phyloP scores from a whole-genome alignment of 2,113 vertebrate genomes.

The Trinectes maculatus region DNA sequence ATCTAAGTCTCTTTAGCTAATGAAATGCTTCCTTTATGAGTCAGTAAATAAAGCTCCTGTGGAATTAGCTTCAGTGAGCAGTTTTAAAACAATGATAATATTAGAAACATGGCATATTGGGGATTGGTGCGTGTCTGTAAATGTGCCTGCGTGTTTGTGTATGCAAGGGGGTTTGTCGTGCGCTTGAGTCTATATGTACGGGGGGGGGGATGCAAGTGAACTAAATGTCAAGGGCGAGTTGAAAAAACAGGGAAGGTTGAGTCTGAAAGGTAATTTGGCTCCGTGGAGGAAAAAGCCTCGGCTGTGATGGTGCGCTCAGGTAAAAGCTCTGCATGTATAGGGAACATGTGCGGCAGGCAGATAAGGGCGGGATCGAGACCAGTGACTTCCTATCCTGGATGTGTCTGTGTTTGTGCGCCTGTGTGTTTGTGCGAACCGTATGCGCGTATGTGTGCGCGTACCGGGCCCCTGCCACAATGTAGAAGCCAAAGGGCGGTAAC shows the following conservation, averaged over 20 bases:
- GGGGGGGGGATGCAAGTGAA: constrained; percentile 59
- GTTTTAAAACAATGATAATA: constrained; percentile 34
- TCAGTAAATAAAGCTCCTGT: too few relatives aligned
- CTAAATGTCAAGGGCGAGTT: constrained; percentile 81
- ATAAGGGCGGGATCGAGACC: constrained; percentile 72
- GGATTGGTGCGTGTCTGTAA: constrained; percentile 3
- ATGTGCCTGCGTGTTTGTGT: not conserved
- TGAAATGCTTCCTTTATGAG: too few relatives aligned
- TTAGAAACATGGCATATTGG: too few relatives aligned
- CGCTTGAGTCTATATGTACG: constrained; percentile 45
- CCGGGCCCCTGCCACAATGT: constrained; percentile 47
- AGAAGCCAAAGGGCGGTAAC: constrained; percentile 67
- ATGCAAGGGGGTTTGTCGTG: constrained; percentile 8
- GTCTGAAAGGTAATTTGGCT: constrained; percentile 77
- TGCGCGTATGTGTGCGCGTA: constrained; percentile 11
- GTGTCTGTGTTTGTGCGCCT: constrained; percentile 42
- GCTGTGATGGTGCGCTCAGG: constrained; percentile 74
- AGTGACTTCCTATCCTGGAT: constrained; percentile 59
- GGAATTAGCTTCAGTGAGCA: too few relatives aligned
- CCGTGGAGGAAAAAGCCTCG: constrained; percentile 73
- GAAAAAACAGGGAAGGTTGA: constrained; percentile 69
- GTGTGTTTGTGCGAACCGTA: too few relatives aligned
- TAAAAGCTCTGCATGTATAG: constrained; percentile 79
- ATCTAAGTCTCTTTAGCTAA: too few relatives aligned
- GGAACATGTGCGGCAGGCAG: constrained; percentile 80